Conservation (phyloP, 2,113 vertebrate genomes). For the Nycticebus coucang region DNA sequence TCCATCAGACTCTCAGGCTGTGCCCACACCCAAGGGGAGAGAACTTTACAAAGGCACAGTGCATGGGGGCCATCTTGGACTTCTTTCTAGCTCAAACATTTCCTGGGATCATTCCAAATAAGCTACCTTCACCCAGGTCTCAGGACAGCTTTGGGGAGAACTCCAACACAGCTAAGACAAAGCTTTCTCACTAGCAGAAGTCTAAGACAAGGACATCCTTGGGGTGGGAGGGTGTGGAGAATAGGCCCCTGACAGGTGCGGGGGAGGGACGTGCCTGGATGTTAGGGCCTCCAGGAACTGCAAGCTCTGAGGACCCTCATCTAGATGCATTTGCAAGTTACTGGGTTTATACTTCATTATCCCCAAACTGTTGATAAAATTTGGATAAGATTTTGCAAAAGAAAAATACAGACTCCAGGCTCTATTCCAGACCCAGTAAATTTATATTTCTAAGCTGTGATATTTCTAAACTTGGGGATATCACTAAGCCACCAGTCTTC, state of each 20-base stretch:
- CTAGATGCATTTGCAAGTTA: neutral
- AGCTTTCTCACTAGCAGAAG: neutral
- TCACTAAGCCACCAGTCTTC: neutral
- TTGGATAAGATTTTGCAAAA: neutral
- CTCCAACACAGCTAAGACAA: neutral
- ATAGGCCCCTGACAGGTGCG: too few species aligned
- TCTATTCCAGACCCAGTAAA: neutral
- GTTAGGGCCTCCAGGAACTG: neutral
- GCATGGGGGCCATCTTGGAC: neutral
- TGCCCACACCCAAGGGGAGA: neutral
- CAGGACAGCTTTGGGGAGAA: neutral
- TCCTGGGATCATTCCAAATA: neutral
- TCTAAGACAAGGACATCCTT: rapidly evolving
- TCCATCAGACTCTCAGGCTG: neutral
- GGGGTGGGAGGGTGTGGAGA: rapidly evolving
- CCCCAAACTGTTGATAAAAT: neutral
- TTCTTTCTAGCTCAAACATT: neutral
- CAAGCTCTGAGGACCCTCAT: neutral
- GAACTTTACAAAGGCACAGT: neutral
- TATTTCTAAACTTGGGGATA: neutral
- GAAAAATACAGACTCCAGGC: neutral
- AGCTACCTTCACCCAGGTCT: neutral
- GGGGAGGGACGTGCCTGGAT: neutral
- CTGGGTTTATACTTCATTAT: neutral
- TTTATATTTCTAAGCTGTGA: neutral